A percentile compares a stretch with the other conserved stretches of the same genome.
These are phyloP conservation scores for Argya squamiceps DNA, from an alignment of 2,797 vertebrate species.

Conservation along the genomic window DNA sequence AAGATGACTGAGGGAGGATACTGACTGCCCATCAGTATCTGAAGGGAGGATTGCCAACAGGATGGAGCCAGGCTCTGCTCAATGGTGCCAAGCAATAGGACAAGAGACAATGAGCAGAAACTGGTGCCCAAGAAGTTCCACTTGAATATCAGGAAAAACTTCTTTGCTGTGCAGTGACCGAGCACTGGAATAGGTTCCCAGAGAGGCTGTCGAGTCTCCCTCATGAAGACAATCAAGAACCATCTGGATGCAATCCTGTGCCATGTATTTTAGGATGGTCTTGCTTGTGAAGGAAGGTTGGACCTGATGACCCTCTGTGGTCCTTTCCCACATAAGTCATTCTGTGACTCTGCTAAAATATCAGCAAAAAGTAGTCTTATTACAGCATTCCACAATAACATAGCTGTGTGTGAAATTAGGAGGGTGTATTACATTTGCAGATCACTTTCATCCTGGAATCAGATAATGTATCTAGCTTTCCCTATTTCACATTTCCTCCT, in stretches of 20 bases:
- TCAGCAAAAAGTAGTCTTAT: not conserved
- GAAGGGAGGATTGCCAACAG: not conserved
- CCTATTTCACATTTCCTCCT: not conserved
- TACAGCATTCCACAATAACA: not conserved
- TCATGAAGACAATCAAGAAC: not conserved
- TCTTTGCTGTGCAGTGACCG: not conserved
- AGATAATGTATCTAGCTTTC: not conserved
- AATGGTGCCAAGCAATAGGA: accelerated
- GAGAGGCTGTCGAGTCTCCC: not conserved
- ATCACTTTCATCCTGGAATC: not conserved
- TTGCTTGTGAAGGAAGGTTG: not conserved
- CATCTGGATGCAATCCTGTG: not conserved
- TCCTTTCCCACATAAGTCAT: not conserved
- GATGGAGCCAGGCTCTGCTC: not conserved
- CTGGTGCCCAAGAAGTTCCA: not conserved
- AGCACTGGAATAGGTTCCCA: not conserved
- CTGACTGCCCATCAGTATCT: too few relatives aligned
- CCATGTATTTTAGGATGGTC: not conserved
- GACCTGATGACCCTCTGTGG: not conserved
- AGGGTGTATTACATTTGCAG: not conserved
- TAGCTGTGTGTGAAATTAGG: not conserved
- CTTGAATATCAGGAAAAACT: not conserved
- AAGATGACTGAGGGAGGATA: not conserved
- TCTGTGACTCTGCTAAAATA: not conserved
- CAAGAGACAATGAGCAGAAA: not conserved